Conservation (phyloP, 2,113 vertebrate genomes). For the Peromyscus californicus region DNA sequence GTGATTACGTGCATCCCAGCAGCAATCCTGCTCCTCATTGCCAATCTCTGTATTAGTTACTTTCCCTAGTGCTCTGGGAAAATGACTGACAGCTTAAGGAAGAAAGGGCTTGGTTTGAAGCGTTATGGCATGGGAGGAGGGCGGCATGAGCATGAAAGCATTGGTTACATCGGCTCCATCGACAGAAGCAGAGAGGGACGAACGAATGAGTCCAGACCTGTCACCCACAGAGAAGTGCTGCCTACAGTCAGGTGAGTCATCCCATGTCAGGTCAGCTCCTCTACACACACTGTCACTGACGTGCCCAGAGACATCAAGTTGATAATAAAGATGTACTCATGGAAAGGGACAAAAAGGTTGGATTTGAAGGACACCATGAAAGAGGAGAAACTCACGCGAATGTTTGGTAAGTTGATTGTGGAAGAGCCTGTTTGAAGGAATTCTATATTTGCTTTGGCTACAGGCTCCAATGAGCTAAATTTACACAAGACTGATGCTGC, state of each 20-base stretch:
- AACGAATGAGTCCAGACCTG: background rate
- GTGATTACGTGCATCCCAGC: background rate
- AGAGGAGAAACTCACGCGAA: background rate
- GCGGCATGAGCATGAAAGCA: background rate
- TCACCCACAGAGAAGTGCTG: background rate
- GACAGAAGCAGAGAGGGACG: background rate
- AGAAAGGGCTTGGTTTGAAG: background rate
- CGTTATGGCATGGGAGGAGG: background rate
- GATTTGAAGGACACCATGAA: conserved; percentile 16
- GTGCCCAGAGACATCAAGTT: background rate
- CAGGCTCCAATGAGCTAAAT: background rate
- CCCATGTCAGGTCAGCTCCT: background rate
- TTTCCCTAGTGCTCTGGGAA: background rate
- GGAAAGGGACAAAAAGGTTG: background rate
- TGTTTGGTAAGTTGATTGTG: background rate
- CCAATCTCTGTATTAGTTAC: background rate
- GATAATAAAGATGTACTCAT: background rate
- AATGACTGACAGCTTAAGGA: background rate
- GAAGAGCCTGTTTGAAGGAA: background rate
- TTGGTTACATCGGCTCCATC: background rate
- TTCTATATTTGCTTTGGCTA: background rate
- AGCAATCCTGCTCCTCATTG: background rate
- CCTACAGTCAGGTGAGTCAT: background rate
- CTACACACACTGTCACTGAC: background rate
- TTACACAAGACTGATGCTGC: background rate